These are phyloP conservation scores for Phymanthus crucifer DNA, from an alignment of 92 coral and sea anemone genomes.

Conservation along the genomic window DNA sequence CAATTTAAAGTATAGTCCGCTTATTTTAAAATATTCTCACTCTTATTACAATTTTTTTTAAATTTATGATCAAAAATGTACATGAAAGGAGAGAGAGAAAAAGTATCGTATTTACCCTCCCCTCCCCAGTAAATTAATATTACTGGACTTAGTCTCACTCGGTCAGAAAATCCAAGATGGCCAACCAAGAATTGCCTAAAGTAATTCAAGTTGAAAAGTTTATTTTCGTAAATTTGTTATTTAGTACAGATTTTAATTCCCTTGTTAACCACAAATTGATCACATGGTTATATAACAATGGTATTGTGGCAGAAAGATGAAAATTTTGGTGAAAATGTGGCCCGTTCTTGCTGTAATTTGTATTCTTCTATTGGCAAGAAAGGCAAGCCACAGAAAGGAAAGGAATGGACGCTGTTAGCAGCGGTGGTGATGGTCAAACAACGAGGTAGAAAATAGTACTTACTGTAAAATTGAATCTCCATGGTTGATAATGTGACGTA, in stretches of 20 bases:
- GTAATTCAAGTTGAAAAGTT: too few relatives aligned
- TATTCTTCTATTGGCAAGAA: conserved; percentile 73
- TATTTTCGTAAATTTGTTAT: too few relatives aligned
- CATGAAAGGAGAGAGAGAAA: too few relatives aligned
- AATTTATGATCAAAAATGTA: too few relatives aligned
- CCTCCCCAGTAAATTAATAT: background rate
- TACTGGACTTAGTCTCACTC: conserved; percentile 5
- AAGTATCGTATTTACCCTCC: background rate
- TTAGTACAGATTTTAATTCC: background rate
- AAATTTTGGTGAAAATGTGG: conserved; percentile 62
- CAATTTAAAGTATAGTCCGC: too few relatives aligned
- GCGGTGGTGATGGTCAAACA: conserved; percentile 58
- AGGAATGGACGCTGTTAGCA: conserved; percentile 90
- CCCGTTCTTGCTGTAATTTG: conserved; percentile 72
- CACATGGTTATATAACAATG: conserved; percentile 7
- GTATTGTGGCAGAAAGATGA: conserved; percentile 64
- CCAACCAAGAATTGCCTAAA: conserved; percentile 17
- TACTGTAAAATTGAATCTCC: background rate
- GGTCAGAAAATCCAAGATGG: conserved; percentile 56
- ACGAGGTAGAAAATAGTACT: conserved; percentile 12
- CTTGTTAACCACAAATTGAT: background rate
- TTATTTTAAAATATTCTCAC: too few relatives aligned
- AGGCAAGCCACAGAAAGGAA: conserved; percentile 82
- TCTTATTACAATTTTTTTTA: too few relatives aligned
- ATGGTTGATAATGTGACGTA: background rate